A percentile compares a stretch with the other conserved stretches of the same genome.
These are phyloP conservation scores for Zaprionus tsacasi DNA, from an alignment of 1,140 invertebrate genomes.

Conservation along the genomic window DNA sequence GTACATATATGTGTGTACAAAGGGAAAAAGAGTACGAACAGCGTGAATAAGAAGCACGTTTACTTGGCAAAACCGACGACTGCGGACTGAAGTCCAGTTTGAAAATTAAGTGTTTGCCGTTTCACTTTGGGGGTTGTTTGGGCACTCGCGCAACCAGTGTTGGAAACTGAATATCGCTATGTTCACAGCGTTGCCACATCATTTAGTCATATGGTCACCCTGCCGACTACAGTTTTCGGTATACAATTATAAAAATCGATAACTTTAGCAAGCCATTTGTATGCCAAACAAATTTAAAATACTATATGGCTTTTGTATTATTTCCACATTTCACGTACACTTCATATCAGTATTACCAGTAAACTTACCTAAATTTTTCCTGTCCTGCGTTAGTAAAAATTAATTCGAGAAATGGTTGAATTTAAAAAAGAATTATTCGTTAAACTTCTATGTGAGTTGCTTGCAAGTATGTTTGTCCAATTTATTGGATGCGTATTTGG, in stretches of 20 bases:
- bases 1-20: conserved; percentile 39
- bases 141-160: neutral
- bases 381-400: neutral
- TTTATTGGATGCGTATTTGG: conserved; percentile 18
- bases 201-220: conserved; percentile 19
- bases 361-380: conserved; percentile 1
- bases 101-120: conserved; percentile 36
- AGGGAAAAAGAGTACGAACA: conserved; percentile 50
- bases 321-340: neutral
- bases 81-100: conserved; percentile 64
- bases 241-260: neutral
- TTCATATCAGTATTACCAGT: neutral
- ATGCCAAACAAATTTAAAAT: neutral
- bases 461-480: conserved; percentile 18
- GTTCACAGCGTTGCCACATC: conserved; percentile 19
- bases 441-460: conserved; percentile 17
- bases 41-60: conserved; percentile 68
- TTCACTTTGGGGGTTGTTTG: conserved; percentile 35
- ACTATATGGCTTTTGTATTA: neutral
- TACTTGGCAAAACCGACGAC: conserved; percentile 77
- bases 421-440: conserved; percentile 14
- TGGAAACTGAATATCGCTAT: neutral
- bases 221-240: neutral
- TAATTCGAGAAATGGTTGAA: conserved; percentile 12
- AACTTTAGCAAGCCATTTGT: neutral